Evolutionary conservation across 2,113 vertebrate genomes (phyloP), one percentile per base, ranked within the genome.

Genomic region (Emberiza fucata): DNA sequence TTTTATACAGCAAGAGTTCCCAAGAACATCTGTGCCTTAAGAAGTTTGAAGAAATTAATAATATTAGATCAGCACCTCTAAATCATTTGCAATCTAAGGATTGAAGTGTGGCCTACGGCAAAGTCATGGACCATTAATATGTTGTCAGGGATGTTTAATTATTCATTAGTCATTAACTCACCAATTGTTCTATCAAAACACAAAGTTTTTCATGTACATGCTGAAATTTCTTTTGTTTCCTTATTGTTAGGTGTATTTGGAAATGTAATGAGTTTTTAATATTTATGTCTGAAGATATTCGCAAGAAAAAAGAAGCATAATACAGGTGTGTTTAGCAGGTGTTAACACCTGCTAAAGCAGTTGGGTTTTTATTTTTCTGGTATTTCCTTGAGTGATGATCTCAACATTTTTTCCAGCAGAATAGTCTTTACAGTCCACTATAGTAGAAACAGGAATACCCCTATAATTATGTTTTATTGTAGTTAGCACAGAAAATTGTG

Each of bases 81-180:
- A 96, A 86, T 95, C 57, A 81, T 92, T 95, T 94, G 29, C 47
- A 92, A 27, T 91, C 71, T 92, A 42, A 95, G 37, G 33, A 47
- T 48, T 57, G 77, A 90, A 76, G n/a, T 65, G 44, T 28, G 71
- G 64, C 90, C 88, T 82, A 77, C 4, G 8, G 88, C 78, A 96
- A 96, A 96, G 78, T 92, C 88, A 91, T 23, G 61, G 50, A 48
- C 61, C 60, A 91, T 94, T 92, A 95, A 91, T 91, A 90, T 77
- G 54, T 86, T 90, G 69, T 91, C 90, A 83, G 51, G 53, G 24
- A 72, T 57, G 20, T 81, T 96, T 90, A 92, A 88, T 92, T 93
- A 95, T 94, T 95, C 81, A 92, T 92, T 88, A 96, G 61, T 81
- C 88, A 97, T 95, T 95, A 96, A 95, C 70, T 93, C 59, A 88